phyloP scores from a whole-genome alignment of 1,140 invertebrate genomes.

The Drosophila tropicalis region DNA sequence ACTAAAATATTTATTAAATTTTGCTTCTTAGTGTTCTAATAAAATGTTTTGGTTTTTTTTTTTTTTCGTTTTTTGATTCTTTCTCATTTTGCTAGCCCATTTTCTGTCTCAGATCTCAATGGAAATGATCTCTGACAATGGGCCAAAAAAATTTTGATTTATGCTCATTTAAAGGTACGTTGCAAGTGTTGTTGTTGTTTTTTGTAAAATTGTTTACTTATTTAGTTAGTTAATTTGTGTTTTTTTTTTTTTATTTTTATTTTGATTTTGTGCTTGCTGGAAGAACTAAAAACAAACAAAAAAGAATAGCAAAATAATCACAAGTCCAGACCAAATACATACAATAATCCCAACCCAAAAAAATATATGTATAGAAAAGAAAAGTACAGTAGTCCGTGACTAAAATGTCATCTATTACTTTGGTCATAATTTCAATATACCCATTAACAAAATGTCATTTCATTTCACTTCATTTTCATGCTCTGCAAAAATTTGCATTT shows the following conservation, averaged over 20 bases:
- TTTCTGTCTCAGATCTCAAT: constrained; percentile 39
- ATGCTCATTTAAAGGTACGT: constrained; percentile 78
- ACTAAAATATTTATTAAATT: constrained; percentile 46
- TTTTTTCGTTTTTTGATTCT: constrained; percentile 25
- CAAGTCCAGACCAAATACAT: no score
- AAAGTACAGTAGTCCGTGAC: no score
- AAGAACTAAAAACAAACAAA: constrained; percentile 39
- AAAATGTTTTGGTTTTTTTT: constrained; percentile 59
- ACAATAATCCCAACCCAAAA: no score
- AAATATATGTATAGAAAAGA: no score
- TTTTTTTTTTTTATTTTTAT: constrained; percentile 61
- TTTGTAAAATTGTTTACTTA: constrained; percentile 66
- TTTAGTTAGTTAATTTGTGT: constrained; percentile 38
- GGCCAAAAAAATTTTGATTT: constrained; percentile 81
- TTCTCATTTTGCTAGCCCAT: constrained; percentile 20
- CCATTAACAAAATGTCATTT: constrained; percentile 10
- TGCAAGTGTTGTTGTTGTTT: constrained; percentile 57
- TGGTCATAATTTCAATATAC: constrained; percentile 37
- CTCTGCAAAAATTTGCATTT: constrained; percentile 51
- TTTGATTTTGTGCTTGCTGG: constrained; percentile 37
- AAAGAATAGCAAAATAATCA: constrained; percentile 18
- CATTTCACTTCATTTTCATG: constrained; percentile 32
- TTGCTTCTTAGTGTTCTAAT: constrained; percentile 61
- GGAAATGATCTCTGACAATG: constrained; percentile 16
- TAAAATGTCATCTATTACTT: no score